phyloP scores from a whole-genome alignment of 2,113 vertebrate genomes.

The Lepisosteus osseus region DNA sequence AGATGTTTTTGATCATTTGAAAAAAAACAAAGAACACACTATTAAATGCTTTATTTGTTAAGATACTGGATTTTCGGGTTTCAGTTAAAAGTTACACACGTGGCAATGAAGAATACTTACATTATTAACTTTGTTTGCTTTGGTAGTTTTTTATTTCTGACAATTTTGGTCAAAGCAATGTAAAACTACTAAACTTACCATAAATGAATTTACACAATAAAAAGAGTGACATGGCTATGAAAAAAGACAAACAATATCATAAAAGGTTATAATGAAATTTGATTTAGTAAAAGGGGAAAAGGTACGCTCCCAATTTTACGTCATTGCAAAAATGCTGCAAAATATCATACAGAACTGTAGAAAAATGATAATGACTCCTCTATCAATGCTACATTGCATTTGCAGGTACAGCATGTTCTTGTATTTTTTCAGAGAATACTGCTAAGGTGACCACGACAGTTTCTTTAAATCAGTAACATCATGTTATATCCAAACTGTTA shows the following conservation, averaged over 20 bases:
- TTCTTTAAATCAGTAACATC: too few relatives aligned
- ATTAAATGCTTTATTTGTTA: conserved; percentile 10
- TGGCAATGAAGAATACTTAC: neutral
- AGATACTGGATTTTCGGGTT: neutral
- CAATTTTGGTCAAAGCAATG: neutral
- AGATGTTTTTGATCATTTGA: neutral
- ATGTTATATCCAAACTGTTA: too few relatives aligned
- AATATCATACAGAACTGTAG: conserved; percentile 19
- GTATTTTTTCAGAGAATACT: neutral
- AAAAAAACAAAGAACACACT: neutral
- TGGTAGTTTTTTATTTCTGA: neutral
- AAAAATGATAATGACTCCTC: conserved; percentile 19
- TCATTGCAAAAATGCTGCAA: conserved; percentile 28
- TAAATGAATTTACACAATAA: neutral
- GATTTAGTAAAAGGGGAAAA: neutral
- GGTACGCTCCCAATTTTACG: neutral
- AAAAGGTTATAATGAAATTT: neutral
- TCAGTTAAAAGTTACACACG: conserved; percentile 7
- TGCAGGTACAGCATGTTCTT: neutral
- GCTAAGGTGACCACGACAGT: too few relatives aligned
- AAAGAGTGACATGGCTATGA: neutral
- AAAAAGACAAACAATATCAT: neutral
- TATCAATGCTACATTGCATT: conserved; percentile 28
- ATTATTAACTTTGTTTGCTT: neutral
- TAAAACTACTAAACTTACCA: neutral